Evolutionary conservation across 2,797 vertebrate genomes (phyloP), one percentile per base, ranked within the genome.

Genomic region (Danio jaintianensis): DNA sequence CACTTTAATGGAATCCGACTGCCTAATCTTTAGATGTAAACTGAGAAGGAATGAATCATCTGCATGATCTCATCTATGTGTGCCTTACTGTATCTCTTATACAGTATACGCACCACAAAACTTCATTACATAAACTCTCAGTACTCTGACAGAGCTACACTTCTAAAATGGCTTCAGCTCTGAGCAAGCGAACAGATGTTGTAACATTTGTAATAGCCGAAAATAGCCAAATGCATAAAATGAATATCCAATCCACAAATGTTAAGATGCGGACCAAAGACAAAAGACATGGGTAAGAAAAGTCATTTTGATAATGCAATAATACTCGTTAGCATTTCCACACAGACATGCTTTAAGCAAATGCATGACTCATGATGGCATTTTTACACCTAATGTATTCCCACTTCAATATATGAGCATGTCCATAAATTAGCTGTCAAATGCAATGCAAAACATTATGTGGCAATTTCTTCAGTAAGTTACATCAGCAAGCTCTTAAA

Each of bases 231-330:
- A 59, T 16, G 12, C 53, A 40, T 59, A 15, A 47, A 53, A 22
- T 62, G 4, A 15, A 67, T 55, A 38, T 69, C 2, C 29, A 18
- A 12, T 11, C 36, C 13, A 22, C 11, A 71, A 72, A 48, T 11
- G 12, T 68, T 55, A 56, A 58, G 18, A 66, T 42, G 47, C 29
- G n/a, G 20, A n/a, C 6, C n/a, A 62, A 48, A 63, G 72, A 42
- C 58, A 63, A 62, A 18, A 18, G 10, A n/a, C 56, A 9, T 29
- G 38, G 72, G 22, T 55, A 12, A 42, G 47, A 47, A 58, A 45
- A 81, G 87, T 85, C 82, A 77, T 82, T 89, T 82, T 74, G 88
- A 85, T 13, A 67, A 8, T 87, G 82, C 84, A 29, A 29, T 29
- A 88, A 69, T 87, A 66, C 50, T 71, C 83, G 75, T 29, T 74